Evolutionary conservation across 2,888 invertebrate species (phyloP).

Genomic region (Philaethria dido): DNA sequence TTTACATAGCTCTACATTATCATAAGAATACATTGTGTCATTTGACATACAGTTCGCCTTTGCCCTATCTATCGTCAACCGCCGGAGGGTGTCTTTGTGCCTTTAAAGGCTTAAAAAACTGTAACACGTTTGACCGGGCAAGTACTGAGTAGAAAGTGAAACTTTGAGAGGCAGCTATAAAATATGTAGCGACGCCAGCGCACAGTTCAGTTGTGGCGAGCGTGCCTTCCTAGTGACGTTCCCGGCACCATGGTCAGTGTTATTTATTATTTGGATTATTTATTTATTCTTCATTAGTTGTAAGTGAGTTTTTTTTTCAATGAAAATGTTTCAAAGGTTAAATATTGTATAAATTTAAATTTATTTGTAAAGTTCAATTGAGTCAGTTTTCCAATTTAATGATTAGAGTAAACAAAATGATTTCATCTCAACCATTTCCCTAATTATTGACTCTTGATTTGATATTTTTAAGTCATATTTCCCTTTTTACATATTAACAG

Average conservation of each 20-base stretch:
- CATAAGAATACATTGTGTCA: too few relatives aligned
- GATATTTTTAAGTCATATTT: too few relatives aligned
- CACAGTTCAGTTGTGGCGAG: conserved; percentile 71
- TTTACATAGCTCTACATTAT: too few relatives aligned
- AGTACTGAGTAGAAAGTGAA: conserved; percentile 76
- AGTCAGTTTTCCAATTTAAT: neutral
- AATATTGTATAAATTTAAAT: neutral
- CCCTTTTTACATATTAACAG: neutral
- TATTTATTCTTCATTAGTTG: conserved; percentile 31
- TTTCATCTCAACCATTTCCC: too few relatives aligned
- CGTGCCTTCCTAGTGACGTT: conserved; percentile 55
- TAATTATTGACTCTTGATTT: too few relatives aligned
- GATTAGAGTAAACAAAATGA: too few relatives aligned
- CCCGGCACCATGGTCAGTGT: conserved; percentile 75
- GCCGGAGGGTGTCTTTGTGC: conserved; percentile 60
- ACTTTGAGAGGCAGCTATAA: conserved; percentile 74
- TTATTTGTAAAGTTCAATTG: neutral
- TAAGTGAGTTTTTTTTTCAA: conserved; percentile 25
- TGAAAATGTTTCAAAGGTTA: neutral
- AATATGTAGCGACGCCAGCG: conserved; percentile 67
- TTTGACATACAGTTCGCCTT: conserved; percentile 20
- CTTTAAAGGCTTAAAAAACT: conserved; percentile 71
- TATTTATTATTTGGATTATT: conserved; percentile 62
- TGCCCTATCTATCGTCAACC: conserved; percentile 21
- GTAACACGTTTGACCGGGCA: conserved; percentile 69